Conservation (phyloP, 2,113 vertebrate species). For the Dolichallabes microphthalmus region DNA sequence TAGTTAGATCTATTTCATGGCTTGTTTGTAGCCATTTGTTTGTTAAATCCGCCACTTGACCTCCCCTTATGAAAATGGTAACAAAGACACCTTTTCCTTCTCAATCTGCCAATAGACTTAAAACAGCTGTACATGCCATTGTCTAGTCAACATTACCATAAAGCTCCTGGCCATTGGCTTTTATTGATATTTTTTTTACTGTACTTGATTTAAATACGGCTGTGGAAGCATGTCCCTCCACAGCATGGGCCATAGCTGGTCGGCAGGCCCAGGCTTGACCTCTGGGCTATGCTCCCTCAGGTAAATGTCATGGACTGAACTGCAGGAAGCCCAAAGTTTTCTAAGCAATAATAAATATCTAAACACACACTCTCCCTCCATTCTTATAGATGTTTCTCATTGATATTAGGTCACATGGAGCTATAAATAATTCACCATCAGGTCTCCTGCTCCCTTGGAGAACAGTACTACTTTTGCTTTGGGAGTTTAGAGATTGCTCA, state of each 20-base stretch:
- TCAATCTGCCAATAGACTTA: constrained; percentile 52
- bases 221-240: constrained; percentile 45
- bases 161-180: constrained; percentile 63
- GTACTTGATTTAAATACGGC: constrained; percentile 67
- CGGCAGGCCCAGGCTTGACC: constrained; percentile 55
- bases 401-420: constrained; percentile 47
- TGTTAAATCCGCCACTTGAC: constrained; percentile 73
- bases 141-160: constrained; percentile 61
- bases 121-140: constrained; percentile 65
- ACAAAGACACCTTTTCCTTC: constrained; percentile 6
- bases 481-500: constrained; percentile 28
- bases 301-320: constrained; percentile 57
- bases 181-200: constrained; percentile 72
- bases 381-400: constrained; percentile 53
- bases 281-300: constrained; percentile 55
- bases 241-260: constrained; percentile 48
- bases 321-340: constrained; percentile 57
- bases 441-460: constrained; percentile 43
- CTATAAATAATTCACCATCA: constrained; percentile 62
- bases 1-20: constrained; percentile 68
- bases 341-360: constrained; percentile 58
- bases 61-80: constrained; percentile 60
- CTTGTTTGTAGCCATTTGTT: constrained; percentile 29
- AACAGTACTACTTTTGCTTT: constrained; percentile 18
- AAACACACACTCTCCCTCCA: constrained; percentile 24